These are phyloP conservation scores for Hanleya hanleyi DNA, from an alignment of 2,888 invertebrate genomes.

Conservation along the genomic window DNA sequence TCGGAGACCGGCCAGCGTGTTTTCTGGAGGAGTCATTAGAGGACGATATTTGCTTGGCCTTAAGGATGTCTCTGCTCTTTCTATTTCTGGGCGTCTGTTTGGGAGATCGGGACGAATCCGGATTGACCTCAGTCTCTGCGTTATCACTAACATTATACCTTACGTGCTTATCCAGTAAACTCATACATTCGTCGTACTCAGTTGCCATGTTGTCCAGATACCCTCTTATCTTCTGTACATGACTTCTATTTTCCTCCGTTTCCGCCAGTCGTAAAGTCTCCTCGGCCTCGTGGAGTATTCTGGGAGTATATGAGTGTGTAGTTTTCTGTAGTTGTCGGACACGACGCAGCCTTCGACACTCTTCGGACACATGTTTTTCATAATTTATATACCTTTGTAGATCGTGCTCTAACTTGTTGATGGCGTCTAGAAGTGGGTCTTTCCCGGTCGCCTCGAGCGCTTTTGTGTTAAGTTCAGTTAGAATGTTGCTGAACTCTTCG, in stretches of 20 bases:
- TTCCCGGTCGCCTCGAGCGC: neutral
- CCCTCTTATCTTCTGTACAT: constrained; percentile 32
- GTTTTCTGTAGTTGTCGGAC: constrained; percentile 43
- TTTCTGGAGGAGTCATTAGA: no score
- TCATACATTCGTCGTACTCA: constrained; percentile 47
- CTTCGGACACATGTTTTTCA: constrained; percentile 46
- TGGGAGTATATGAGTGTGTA: constrained; percentile 39
- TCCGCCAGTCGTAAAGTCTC: constrained; percentile 32
- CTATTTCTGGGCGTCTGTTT: no score
- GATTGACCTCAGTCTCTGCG: no score
- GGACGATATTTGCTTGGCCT: neutral
- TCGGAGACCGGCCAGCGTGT: neutral
- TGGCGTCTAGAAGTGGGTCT: constrained; percentile 40
- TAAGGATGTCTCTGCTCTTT: neutral
- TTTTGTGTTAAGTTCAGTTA: neutral
- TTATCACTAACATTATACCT: neutral
- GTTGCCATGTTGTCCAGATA: constrained; percentile 37
- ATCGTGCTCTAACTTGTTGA: constrained; percentile 44
- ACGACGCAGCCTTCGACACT: constrained; percentile 42
- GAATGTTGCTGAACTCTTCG: neutral
- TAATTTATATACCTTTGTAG: constrained; percentile 46
- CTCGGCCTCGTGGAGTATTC: constrained; percentile 39
- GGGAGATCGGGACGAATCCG: no score
- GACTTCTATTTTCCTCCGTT: constrained; percentile 25
- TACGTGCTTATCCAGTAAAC: neutral